Evolutionary conservation across 1,140 invertebrate genomes (phyloP).

Genomic region (Platorchestia sp.): DNA sequence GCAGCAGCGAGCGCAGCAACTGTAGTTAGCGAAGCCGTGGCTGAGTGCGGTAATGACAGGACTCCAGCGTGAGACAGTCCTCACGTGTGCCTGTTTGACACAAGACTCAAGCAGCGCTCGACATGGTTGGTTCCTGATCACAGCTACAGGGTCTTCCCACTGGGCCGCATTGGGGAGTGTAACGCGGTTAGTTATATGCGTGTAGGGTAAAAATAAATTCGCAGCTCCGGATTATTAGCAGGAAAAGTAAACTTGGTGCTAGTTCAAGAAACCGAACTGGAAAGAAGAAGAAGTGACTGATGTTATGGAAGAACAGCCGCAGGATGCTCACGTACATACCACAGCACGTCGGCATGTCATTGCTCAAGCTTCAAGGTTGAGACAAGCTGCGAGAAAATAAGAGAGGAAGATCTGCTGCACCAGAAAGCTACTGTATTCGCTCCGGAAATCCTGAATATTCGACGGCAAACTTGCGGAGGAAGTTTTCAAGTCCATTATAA

Average conservation of each 20-base stretch:
- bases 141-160: background rate
- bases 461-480: background rate
- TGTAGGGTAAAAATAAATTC: background rate
- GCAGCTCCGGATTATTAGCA: background rate
- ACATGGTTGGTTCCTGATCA: background rate
- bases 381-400: background rate
- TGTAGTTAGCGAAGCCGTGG: background rate
- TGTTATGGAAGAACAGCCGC: background rate
- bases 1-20: constrained; percentile 26
- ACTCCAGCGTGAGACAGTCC: background rate
- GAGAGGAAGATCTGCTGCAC: background rate
- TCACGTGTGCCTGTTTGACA: background rate
- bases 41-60: constrained; percentile 21
- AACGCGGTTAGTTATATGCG: background rate
- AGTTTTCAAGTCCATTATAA: background rate
- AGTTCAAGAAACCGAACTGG: background rate
- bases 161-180: background rate
- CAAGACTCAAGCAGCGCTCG: background rate
- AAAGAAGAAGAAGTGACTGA: background rate
- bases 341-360: background rate
- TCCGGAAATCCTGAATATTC: background rate
- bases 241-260: background rate
- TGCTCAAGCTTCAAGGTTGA: background rate
- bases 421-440: background rate
- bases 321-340: background rate